Base-by-base conservation (phyloP, 2,113 vertebrate genomes). In the Ranitomeya imitator region DNA sequence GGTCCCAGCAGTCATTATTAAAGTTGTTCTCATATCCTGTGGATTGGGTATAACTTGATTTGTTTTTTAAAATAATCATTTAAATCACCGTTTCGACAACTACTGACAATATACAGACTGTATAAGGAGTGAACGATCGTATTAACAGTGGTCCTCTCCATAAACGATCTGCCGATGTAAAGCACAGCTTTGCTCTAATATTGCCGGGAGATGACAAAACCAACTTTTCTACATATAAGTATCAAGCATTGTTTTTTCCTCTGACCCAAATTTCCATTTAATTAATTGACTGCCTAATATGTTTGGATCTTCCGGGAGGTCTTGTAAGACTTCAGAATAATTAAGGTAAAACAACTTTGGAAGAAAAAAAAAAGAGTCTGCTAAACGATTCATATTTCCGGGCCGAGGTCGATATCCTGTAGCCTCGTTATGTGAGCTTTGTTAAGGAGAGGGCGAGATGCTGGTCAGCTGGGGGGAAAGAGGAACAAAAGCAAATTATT, bases 401-500 rank as follows among this genome's bases (percentile, higher is more conserved):
- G 65, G 57, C 67, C 5, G 21, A 21, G 55, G 57, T 73, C 86
- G 55, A 81, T 57, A 87, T 73, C 86, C 86, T 71, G 86, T 59
- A 14, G 26, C 79, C 71, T 88, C 57, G 59, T 83, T 88, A 77
- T 77, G 15, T 23, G 71, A 45, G 86, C 14, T 74, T 83, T 57
- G 79, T 82, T 23, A 88, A 74, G 26, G 65, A 57, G 12, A 74
- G 65, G 61, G 63, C 21, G 18, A 65, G 69, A 80, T 18, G 57
- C 69, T 52, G 79, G 80, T 71, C 86, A 80, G 80, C 71, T 45
- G 54, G 52, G 19, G 54, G 61, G 16, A 26, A 10, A 1, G 0
- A 60, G 71, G 90, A 93, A 96, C 94, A 95, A 94, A 94, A 91
- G 93, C 76, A 86, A 18, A 94, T 94, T 96, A 94, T 94, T 91